Evolutionary conservation across 2,888 invertebrate genomes (phyloP).

Genomic region (Phrixothrix hirtus): DNA sequence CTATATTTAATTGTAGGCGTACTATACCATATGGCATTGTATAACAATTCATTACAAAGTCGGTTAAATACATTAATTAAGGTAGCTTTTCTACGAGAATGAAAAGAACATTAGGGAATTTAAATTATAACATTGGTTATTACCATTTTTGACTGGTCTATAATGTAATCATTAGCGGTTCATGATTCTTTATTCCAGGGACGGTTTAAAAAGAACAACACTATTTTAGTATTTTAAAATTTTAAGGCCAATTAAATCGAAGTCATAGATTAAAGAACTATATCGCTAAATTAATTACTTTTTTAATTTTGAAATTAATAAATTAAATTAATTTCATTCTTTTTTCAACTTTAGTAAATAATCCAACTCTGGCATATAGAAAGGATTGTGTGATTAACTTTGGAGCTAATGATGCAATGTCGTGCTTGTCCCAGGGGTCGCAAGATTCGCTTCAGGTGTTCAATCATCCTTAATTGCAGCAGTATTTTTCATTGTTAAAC

Average conservation of each 20-base stretch:
- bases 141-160: constrained; percentile 19
- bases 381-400: constrained; percentile 20
- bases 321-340: neutral
- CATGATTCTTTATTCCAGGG: constrained; percentile 13
- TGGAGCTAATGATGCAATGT: constrained; percentile 29
- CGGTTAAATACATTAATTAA: constrained; percentile 26
- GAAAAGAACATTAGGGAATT: constrained; percentile 24
- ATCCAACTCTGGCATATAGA: constrained; percentile 10
- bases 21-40: constrained; percentile 20
- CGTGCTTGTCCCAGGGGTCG: constrained; percentile 27
- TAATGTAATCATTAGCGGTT: constrained; percentile 19
- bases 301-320: too few relatives aligned
- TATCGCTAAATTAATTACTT: too few relatives aligned
- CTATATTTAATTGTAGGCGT: constrained; percentile 25
- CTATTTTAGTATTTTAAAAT: too few relatives aligned
- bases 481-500: constrained; percentile 23
- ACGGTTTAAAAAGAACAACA: too few relatives aligned
- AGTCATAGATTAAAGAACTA: too few relatives aligned
- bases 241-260: too few relatives aligned
- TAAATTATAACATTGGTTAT: constrained; percentile 24
- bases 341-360: neutral
- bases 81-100: constrained; percentile 16
- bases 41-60: constrained; percentile 25
- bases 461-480: constrained; percentile 26
- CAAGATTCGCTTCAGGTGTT: constrained; percentile 27